Base-by-base conservation (phyloP, 1,140 invertebrate species). In the Magallana ariakensis region DNA sequence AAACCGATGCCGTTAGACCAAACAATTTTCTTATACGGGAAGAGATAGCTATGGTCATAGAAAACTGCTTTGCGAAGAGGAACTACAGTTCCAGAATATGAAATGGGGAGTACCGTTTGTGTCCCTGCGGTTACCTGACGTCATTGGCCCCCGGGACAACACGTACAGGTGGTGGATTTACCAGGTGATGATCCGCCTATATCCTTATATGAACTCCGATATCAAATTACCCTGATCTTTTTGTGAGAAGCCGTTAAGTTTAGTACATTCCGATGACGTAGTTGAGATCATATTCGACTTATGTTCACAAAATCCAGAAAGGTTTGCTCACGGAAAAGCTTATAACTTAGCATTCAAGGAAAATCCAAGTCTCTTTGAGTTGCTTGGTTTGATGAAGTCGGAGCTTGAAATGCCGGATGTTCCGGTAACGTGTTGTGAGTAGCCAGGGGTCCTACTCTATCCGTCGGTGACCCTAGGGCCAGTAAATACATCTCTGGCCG, bases 111-210 rank as follows among this genome's bases (percentile, higher is more conserved):
- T 94, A 6, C 92, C 93, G 0, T 95, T 92, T 88, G 87, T 95
- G 15, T 92, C 95, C 26, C 90, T 95, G 1, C 91, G 95, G 46
- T 91, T 95, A 66, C 95, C 95, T 0, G 95, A 96, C 88, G 95
- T 95, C 1, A 90, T 96, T 55, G 95, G 95, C 46, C 94, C 95
- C 56, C 87, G 95, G 46, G 95, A 95, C 87, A 95, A 93, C 54
- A 95, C 95, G 0, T 92, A 95, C 85, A 87, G 95, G 7, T 95
- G 92, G 92, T 95, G 95, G 95, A 92, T 94, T 1, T 95, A 95
- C 90, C 95, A 95, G 85, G 70, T 95, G 58, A 95, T 95, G 95
- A 91, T 95, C 33, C 90, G 94, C 88, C 92, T 95, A 22, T 22
- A 87, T 13, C 81, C 87, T 6, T 88, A 91, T 89, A 87, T 92